A percentile compares a stretch with the other conserved stretches of the same genome.
Conservation (phyloP, 2,888 invertebrate genomes). For the Amiota communis region DNA sequence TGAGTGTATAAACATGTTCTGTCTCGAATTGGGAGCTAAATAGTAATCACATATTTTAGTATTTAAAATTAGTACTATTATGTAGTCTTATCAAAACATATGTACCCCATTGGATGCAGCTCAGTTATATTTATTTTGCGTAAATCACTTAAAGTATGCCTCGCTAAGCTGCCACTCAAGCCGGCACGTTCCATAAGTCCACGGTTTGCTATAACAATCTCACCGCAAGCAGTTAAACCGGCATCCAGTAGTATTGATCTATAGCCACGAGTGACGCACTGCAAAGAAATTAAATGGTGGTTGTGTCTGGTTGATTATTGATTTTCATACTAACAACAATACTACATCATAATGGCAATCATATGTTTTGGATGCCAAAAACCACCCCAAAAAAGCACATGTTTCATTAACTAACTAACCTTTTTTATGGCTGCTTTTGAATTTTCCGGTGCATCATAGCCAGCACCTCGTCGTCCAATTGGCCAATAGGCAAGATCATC, state of each 20-base stretch:
- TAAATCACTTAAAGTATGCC: conserved; percentile 64
- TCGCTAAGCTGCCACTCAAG: conserved; percentile 58
- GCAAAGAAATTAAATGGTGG: conserved; percentile 10
- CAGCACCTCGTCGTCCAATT: conserved; percentile 71
- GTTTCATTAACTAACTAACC: conserved; percentile 49
- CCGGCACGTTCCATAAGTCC: conserved; percentile 68
- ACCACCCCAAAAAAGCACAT: conserved; percentile 8
- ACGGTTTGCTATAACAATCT: conserved; percentile 70
- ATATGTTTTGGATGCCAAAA: conserved; percentile 32
- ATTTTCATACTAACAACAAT: conserved; percentile 50
- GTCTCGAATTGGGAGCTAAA: conserved; percentile 69
- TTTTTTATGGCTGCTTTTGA: conserved; percentile 72
- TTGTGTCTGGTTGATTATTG: conserved; percentile 44
- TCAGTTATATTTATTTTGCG: conserved; percentile 71
- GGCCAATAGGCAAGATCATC: conserved; percentile 72
- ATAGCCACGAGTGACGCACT: conserved; percentile 71
- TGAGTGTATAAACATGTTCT: conserved; percentile 69
- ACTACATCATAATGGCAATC: conserved; percentile 36
- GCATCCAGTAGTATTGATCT: conserved; percentile 71
- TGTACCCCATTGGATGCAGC: conserved; percentile 69
- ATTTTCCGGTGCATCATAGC: conserved; percentile 73
- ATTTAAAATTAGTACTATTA: too few relatives aligned
- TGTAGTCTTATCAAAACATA: not conserved
- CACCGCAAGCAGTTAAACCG: conserved; percentile 69
- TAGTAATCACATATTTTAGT: conserved; percentile 4